Evolutionary conservation across 2,797 vertebrate genomes (phyloP), one percentile per base, ranked within the genome.

Genomic region (Crenichthys baileyi): DNA sequence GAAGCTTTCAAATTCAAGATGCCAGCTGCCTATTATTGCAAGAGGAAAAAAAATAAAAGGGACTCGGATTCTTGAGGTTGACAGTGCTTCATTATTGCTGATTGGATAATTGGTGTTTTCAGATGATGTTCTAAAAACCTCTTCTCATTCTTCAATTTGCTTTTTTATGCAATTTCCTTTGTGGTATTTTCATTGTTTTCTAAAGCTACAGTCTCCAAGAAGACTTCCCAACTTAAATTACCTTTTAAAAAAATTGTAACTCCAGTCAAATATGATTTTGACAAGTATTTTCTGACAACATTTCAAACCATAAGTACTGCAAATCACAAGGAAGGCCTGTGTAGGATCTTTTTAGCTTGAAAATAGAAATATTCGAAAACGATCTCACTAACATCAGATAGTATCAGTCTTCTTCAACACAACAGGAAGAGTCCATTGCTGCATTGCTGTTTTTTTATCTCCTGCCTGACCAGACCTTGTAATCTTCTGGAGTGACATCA

Each of bases 101-200:
- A 70, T 61, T 80, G 22, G 36, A 75, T 75, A 61, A n/a, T 61
- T 58, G 6, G 24, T 51, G 4, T 15, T 75, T 60, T 55, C 24
- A 41, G 2, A 58, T 11, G 7, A 58, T 11, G 56, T n/a, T 46
- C 65, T 68, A 15, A 46, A 12, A 68, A n/a, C 20, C 41, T 41
- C 65, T 68, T 46, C 41, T 75, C 20, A 53, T 71, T 71, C 18
- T 39, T 65, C 22, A 65, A 39, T 65, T 36, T 4, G 61, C 36
- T 22, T 65, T 39, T 65, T 65, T 41, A 20, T 20, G 18, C 15
- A 36, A 36, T 63, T 67, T 67, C 11, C 7, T 13, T 22, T 63
- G n/a, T 55, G 58, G 11, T 67, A 55, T 79, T 50, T 46, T 31
- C 29, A 50, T 41, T 22, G n/a, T 61, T 65, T 50, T 51, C 26